Evolutionary conservation across 2,888 invertebrate genomes (phyloP).

Genomic region (Drosophila gaucha): DNA sequence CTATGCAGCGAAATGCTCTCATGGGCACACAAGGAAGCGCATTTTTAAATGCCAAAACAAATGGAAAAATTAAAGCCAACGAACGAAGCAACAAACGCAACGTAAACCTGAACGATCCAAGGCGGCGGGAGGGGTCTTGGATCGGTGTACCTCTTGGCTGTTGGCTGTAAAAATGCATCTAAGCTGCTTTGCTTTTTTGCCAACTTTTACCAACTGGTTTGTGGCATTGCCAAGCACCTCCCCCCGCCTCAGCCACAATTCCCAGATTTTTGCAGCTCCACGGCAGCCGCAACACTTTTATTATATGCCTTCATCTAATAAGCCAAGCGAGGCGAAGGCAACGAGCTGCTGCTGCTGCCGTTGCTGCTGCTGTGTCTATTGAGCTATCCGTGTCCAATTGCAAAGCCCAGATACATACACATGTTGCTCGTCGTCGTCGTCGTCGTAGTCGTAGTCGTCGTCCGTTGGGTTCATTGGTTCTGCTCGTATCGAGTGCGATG

Average conservation of each 20-base stretch:
- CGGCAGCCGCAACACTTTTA: constrained; percentile 80
- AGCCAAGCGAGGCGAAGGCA: constrained; percentile 60
- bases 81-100: constrained; percentile 63
- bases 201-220: constrained; percentile 80
- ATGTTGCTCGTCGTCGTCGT: constrained; percentile 46
- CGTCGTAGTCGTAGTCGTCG: constrained; percentile 12
- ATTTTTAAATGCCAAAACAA: constrained; percentile 80
- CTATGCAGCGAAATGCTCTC: constrained; percentile 46
- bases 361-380: constrained; percentile 61
- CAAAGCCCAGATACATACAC: constrained; percentile 66
- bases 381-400: constrained; percentile 81
- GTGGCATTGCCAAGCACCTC: constrained; percentile 49
- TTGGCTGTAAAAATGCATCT: constrained; percentile 78
- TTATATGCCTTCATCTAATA: constrained; percentile 80
- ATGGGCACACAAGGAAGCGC: constrained; percentile 77
- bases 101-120: constrained; percentile 33
- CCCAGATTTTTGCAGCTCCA: constrained; percentile 59
- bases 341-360: constrained; percentile 34
- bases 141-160: constrained; percentile 61
- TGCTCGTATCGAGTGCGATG: constrained; percentile 67
- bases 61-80: constrained; percentile 81
- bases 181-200: constrained; percentile 75
- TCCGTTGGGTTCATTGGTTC: constrained; percentile 55
- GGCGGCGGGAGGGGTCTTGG: too few relatives aligned
- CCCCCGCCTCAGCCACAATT: constrained; percentile 32